Evolutionary conservation across 37 sponge, comb jelly and placozoan species (phyloP).

Genomic region (Bolinopsis microptera): DNA sequence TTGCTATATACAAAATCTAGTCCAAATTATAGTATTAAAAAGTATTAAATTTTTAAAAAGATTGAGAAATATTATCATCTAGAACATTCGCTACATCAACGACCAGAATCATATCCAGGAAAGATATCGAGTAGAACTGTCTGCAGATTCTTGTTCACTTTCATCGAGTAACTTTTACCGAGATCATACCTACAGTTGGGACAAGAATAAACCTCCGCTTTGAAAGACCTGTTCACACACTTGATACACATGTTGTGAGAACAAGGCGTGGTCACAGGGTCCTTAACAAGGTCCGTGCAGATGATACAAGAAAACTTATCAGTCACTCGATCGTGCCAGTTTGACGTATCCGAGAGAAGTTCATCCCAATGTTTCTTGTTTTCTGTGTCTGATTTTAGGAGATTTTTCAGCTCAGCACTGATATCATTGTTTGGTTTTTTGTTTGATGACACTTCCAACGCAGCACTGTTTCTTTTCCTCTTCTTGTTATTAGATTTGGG

Average conservation of each 20-base stretch:
- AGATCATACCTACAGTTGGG: conserved; percentile 77
- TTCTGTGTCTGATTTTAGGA: conserved; percentile 70
- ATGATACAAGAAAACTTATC: conserved; percentile 83
- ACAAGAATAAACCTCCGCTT: conserved; percentile 79
- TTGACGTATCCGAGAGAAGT: background rate
- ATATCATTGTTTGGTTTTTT: conserved; percentile 78
- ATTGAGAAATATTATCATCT: background rate
- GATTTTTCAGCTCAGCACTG: conserved; percentile 67
- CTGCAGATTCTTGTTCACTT: conserved; percentile 72
- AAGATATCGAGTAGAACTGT: conserved; percentile 72
- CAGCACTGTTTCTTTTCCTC: conserved; percentile 34
- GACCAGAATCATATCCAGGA: conserved; percentile 84
- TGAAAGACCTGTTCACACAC: conserved; percentile 79
- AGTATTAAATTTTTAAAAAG: background rate
- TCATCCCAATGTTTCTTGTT: conserved; percentile 80
- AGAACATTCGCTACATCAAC: conserved; percentile 60
- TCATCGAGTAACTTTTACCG: conserved; percentile 68
- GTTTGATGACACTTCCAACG: background rate
- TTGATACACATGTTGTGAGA: conserved; percentile 79
- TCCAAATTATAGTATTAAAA: background rate
- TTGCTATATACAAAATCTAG: background rate
- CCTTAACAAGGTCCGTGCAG: conserved; percentile 83
- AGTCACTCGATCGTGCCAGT: conserved; percentile 64
- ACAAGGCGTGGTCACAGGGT: conserved; percentile 83
- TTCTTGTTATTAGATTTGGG: conserved; percentile 38